Conservation (phyloP, 64 coral and sea anemone genomes). For the Pocillopora verrucosa region DNA sequence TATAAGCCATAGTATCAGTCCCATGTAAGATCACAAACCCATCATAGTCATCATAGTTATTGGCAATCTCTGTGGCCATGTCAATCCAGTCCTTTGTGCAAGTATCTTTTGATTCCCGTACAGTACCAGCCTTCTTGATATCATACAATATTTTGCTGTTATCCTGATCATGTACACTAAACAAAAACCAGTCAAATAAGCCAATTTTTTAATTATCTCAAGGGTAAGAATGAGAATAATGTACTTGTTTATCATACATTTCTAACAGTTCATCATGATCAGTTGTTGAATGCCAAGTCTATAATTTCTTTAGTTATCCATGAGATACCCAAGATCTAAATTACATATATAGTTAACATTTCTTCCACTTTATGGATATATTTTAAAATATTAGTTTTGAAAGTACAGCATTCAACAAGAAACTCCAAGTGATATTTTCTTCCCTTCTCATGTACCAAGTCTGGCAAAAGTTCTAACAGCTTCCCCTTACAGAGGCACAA, state of each 20-base stretch:
- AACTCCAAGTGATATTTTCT: neutral
- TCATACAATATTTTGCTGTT: slow-evolving; percentile 70
- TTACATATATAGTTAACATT: neutral
- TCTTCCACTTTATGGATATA: neutral
- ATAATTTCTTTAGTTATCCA: too few relatives aligned
- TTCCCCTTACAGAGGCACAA: too few relatives aligned
- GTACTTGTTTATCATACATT: too few relatives aligned
- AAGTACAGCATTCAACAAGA: too few relatives aligned
- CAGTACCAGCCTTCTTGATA: slow-evolving; percentile 77
- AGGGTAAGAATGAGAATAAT: too few relatives aligned
- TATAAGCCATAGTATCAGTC: slow-evolving; percentile 49
- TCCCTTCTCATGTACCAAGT: too few relatives aligned
- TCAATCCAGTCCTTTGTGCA: slow-evolving; percentile 43
- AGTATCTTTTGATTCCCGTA: slow-evolving; percentile 49
- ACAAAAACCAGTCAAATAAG: neutral
- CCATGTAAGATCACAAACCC: slow-evolving; percentile 57
- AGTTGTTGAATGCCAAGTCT: too few relatives aligned
- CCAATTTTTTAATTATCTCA: neutral
- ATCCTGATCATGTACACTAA: slow-evolving; percentile 65
- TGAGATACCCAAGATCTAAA: too few relatives aligned
- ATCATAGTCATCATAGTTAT: slow-evolving; percentile 49
- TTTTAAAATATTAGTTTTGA: neutral
- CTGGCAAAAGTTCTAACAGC: too few relatives aligned
- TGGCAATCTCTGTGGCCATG: slow-evolving; percentile 16
- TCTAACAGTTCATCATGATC: too few relatives aligned